A percentile compares a stretch with the other conserved stretches of the same genome.
Conservation (phyloP, 2,113 vertebrate genomes). For the Lucifuga dentata region DNA sequence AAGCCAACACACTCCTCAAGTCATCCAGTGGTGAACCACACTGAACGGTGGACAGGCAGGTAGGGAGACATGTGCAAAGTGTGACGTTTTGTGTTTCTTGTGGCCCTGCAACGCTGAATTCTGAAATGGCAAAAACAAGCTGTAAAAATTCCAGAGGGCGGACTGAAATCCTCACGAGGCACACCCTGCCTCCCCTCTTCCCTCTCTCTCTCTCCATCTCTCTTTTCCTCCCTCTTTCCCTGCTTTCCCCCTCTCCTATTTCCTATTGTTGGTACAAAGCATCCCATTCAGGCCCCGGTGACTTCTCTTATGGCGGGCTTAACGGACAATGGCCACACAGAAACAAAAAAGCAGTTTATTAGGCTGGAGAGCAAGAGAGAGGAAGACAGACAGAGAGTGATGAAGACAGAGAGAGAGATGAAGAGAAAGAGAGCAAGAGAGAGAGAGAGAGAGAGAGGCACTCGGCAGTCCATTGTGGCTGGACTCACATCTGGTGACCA, state of each 20-base stretch:
- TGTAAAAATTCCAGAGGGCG: conserved; percentile 84
- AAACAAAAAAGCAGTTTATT: conserved; percentile 97
- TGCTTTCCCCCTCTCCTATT: conserved; percentile 61
- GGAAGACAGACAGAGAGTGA: conserved; percentile 39
- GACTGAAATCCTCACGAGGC: conserved; percentile 71
- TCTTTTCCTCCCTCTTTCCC: conserved; percentile 30
- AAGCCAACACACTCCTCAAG: background rate
- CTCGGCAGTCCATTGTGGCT: conserved; percentile 80
- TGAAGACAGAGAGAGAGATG: conserved; percentile 17
- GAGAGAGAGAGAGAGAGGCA: conserved; percentile 79
- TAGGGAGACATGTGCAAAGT: conserved; percentile 37
- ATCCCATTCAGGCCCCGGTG: conserved; percentile 86
- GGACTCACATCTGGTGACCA: conserved; percentile 96
- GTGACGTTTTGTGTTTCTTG: conserved; percentile 39
- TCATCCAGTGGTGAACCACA: background rate
- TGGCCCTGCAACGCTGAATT: conserved; percentile 57
- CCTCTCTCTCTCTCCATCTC: conserved; percentile 18
- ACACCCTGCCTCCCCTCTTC: conserved; percentile 31
- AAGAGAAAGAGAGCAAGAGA: conserved; percentile 66
- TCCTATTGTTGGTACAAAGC: conserved; percentile 85
- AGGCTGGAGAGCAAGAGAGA: conserved; percentile 74
- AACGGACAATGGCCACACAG: conserved; percentile 84
- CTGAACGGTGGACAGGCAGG: background rate
- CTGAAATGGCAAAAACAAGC: conserved; percentile 80
- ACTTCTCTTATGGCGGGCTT: conserved; percentile 84